Evolutionary conservation across 2,113 vertebrate genomes (phyloP), one percentile per base, ranked within the genome.

Genomic region (Hyaena hyaena): DNA sequence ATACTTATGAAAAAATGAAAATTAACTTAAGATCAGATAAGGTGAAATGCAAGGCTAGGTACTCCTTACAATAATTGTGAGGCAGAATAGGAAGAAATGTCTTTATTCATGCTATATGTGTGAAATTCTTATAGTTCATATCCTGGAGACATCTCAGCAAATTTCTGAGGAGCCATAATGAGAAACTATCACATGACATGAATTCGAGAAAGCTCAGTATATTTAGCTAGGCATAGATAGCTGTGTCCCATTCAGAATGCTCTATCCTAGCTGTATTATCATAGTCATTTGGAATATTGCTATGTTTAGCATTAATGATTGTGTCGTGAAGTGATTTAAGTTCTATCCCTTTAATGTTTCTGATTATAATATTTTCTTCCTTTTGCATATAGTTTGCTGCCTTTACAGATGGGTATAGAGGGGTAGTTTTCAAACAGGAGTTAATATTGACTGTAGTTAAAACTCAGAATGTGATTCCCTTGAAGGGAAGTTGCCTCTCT

Each of bases 371-470:
- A 45, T 74, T 77, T 92, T 65, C n/a, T 82, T 68, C 3, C 24
- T 85, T 93, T 35, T 43, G 68, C 3, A 33, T 71, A 53, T 39
- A 11, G 66, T 71, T 90, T 91, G 6, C 11, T n/a, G 11, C 53
- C 24, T 86, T 92, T 89, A 76, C 31, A 92, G 55, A 92, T 69
- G 19, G 58, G 10, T 3, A 26, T 55, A 45, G 4, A 88, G 15
- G 65, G n/a, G 26, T 88, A 1, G 15, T 83, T 96, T 97, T 92
- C 65, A 85, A 93, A 73, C 8, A 84, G 26, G 45, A 82, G 43
- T 65, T 94, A 73, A 45, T 93, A 76, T 80, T 63, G 65, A 15
- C 71, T 85, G 4, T 15, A 88, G 6, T 93, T 97, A 74, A 82
- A 88, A 90, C 1, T 45, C 39, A 43, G 53, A 81, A 83, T 15